Percentiles rank a stretch among this genome's conserved stretches.
phyloP scores from a whole-genome alignment of 30 jellyfish, hydroid and myxozoan species.

The Nemopilema nomurai region DNA sequence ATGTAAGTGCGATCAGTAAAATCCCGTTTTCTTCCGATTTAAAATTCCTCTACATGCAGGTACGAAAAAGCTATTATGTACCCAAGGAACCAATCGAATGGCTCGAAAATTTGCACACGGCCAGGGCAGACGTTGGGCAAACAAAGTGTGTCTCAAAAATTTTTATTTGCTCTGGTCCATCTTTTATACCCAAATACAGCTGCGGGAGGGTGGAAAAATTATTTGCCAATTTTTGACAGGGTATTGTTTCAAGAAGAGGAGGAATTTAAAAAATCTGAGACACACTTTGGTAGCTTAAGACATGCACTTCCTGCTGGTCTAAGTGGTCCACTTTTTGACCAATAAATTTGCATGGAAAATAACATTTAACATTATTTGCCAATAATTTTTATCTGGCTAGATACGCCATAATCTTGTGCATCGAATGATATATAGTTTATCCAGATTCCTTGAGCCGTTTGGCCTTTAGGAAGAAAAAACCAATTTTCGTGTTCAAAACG shows the following conservation, averaged over 20 bases:
- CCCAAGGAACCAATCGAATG: not conserved
- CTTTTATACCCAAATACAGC: too few species aligned
- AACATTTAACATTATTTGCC: not conserved
- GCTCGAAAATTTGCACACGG: not conserved
- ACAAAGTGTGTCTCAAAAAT: not conserved
- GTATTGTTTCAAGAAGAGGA: too few species aligned
- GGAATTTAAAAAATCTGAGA: too few species aligned
- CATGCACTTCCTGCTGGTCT: not conserved
- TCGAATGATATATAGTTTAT: not conserved
- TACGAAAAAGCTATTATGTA: not conserved
- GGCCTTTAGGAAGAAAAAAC: constrained; percentile 16
- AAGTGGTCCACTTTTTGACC: constrained; percentile 2
- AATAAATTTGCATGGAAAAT: not conserved
- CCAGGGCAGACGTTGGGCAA: not conserved
- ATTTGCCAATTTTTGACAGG: too few species aligned
- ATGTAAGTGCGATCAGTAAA: not conserved
- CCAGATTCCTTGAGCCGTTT: not conserved
- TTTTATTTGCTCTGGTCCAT: too few species aligned
- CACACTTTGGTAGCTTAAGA: not conserved
- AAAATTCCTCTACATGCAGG: not conserved
- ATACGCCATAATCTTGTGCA: constrained; percentile 8
- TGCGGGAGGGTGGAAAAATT: too few species aligned
- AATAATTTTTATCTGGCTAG: constrained; percentile 6
- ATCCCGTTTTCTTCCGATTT: not conserved
- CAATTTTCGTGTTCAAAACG: not conserved